Evolutionary conservation across 2,113 vertebrate genomes (phyloP).

Genomic region (Ursus arctos): DNA sequence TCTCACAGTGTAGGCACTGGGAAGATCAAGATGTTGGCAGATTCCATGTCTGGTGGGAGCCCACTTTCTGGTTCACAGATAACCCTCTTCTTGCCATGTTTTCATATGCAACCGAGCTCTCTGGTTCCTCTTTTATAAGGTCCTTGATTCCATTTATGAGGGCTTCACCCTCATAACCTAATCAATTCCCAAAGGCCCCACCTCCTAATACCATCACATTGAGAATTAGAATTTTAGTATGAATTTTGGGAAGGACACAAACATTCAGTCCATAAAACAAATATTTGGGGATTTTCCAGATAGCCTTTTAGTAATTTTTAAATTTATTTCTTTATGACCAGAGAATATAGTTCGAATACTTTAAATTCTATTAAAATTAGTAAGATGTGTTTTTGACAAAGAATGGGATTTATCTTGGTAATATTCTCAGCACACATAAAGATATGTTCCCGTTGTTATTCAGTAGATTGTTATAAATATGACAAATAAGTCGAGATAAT

Average conservation of each 20-base stretch:
- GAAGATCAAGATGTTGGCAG: neutral
- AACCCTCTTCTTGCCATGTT: neutral
- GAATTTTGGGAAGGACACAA: neutral
- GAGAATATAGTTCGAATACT: neutral
- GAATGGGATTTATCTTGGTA: neutral
- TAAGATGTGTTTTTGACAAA: neutral
- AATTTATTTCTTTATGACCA: neutral
- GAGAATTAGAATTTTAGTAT: neutral
- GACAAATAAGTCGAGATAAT: neutral
- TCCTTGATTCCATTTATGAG: neutral
- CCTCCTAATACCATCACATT: neutral
- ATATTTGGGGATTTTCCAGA: neutral
- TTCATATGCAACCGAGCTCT: neutral
- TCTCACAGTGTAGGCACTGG: neutral
- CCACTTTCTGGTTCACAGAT: neutral
- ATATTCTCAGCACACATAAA: neutral
- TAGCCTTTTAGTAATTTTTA: neutral
- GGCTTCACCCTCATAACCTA: neutral
- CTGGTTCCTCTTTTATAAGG: neutral
- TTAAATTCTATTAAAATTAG: neutral
- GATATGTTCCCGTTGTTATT: neutral
- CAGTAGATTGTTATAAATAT: neutral
- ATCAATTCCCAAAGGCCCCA: neutral
- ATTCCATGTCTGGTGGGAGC: neutral
- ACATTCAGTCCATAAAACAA: neutral